Base-by-base conservation (phyloP, 2,113 vertebrate species). In the Megaceryle maxima region DNA sequence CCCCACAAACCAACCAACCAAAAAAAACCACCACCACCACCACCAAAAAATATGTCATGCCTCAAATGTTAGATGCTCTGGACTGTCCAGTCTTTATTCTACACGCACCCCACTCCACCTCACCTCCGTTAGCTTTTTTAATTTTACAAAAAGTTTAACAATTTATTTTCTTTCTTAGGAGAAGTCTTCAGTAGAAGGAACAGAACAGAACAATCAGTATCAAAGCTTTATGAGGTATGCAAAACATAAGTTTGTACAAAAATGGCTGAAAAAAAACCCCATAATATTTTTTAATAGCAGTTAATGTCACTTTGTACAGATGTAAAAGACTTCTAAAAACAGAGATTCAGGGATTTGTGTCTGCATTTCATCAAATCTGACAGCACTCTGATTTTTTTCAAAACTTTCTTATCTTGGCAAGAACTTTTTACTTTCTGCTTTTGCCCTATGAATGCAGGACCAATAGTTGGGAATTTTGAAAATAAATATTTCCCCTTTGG, bases 281-380 rank as follows among this genome's bases (percentile, higher is more conserved):
- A 15, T 13, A 16, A 11, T 12, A 9, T 59, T 72, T 86, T 51
- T 72, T 72, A 35, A 66, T 60, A 72, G 15, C 12, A 31, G 43
- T 81, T 82, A 21, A 11, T 44, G 6, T 53, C 16, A 56, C 35
- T 70, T 77, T 60, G 16, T 39, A 44, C 9, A 82, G 19, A 29
- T 2, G 11, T 33, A 60, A 66, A 66, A 3, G 0, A 33, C 22
- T 50, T 83, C 63, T 64, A 0, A 5, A 68, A 76, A 46, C 11
- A 2, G 33, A 87, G 6, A 51, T 48, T 22, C 10, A 21, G 33
- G 8, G 3, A 0, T 41, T 67, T 83, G 8, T 56, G 31, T 37
- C 13, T 9, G 39, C 16, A 57, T 66, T 41, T 87, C 29, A 51
- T 43, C 24, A 73, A 83, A 72, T 8, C 28, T 80, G 18, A 41